phyloP scores from a whole-genome alignment of 2,797 vertebrate genomes.

The Cynodonichthys magdalenae region DNA sequence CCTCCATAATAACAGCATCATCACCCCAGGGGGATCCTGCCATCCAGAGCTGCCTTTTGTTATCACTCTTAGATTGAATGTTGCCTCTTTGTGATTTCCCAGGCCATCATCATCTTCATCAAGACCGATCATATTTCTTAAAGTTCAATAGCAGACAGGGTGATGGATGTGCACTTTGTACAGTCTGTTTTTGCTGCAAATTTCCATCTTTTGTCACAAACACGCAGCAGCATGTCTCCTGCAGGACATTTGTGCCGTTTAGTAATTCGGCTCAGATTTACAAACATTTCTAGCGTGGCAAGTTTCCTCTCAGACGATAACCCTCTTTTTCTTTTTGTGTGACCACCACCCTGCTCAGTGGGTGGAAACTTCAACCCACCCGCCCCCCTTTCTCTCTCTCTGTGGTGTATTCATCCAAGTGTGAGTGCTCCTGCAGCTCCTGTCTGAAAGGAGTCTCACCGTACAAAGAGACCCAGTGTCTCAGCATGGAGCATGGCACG shows the following conservation, averaged over 20 bases:
- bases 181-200: neutral
- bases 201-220: constrained; percentile 16
- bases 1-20: constrained; percentile 74
- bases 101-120: constrained; percentile 29
- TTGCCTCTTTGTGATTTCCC: constrained; percentile 59
- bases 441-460: constrained; percentile 44
- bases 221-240: constrained; percentile 21
- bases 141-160: constrained; percentile 34
- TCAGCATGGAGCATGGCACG: constrained; percentile 56
- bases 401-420: constrained; percentile 56
- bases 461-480: constrained; percentile 64
- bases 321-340: constrained; percentile 30
- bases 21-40: constrained; percentile 67
- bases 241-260: constrained; percentile 32
- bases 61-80: constrained; percentile 66
- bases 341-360: constrained; percentile 35
- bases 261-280: constrained; percentile 58
- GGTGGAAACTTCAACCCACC: constrained; percentile 30
- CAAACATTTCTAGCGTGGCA: constrained; percentile 46
- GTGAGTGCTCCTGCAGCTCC: constrained; percentile 58
- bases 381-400: neutral
- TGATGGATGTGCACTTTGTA: constrained; percentile 21
- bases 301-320: constrained; percentile 38
- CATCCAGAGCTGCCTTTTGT: constrained; percentile 71
- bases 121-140: constrained; percentile 56